phyloP scores from a whole-genome alignment of 2,888 invertebrate genomes.

The Alsophila aescularia region DNA sequence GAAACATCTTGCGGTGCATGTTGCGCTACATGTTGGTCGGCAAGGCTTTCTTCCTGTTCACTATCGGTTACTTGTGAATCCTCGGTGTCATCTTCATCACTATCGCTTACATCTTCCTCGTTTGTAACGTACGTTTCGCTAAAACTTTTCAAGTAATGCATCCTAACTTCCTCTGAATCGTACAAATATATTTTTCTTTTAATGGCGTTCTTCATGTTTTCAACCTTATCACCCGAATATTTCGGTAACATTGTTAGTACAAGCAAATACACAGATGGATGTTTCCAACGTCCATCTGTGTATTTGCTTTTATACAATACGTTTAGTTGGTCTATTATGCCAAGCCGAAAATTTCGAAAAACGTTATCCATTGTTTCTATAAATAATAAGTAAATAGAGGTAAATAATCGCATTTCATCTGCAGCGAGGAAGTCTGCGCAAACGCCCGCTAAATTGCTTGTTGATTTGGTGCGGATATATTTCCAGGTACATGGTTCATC shows the following conservation, averaged over 20 bases:
- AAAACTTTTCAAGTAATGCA: conserved; percentile 10
- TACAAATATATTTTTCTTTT: conserved; percentile 12
- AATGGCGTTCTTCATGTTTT: neutral
- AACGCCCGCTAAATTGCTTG: neutral
- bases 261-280: conserved; percentile 11
- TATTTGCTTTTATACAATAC: conserved; percentile 8
- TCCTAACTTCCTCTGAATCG: conserved; percentile 4
- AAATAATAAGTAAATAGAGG: conserved; percentile 11
- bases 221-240: neutral
- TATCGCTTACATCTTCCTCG: neutral
- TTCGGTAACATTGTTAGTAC: conserved; percentile 4
- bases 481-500: too few relatives aligned
- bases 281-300: too few relatives aligned
- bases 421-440: neutral
- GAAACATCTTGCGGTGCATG: neutral
- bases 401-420: neutral
- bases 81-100: neutral
- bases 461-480: neutral
- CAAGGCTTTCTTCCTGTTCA: neutral
- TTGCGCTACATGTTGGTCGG: neutral
- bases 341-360: neutral
- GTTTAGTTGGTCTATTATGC: neutral
- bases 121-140: neutral
- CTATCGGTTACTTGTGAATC: neutral
- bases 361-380: neutral